Evolutionary conservation across 2,797 vertebrate species (phyloP), one percentile per base, ranked within the genome.

Genomic region (Onychomys arenicola): DNA sequence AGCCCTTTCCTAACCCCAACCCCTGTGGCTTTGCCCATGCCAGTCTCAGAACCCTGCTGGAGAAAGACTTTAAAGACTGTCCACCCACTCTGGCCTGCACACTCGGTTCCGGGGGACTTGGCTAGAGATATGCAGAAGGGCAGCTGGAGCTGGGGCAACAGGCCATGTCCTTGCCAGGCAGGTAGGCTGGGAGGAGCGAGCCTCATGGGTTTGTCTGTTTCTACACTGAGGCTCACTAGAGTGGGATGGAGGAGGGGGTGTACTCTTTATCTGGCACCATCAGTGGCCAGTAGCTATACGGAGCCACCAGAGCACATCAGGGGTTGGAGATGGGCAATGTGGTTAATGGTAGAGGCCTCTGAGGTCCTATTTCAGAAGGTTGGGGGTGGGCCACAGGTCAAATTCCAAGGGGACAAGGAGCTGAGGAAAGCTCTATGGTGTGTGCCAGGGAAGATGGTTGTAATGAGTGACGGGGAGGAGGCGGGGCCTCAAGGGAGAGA

Each of bases 1-100:
- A 52, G 7, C 3, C 0, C 8, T 43, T 77, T 14, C 34, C 32
- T 9, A 6, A 4, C 34, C 3, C 21, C 23, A 2, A 2, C 16
- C 16, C 37, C 32, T 7, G 11, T 7, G 11, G 49, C 21, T 85
- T 52, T 69, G 34, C n/a, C 21, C 2, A 17, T 27, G 13, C 40
- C 40, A 88, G 67, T 67, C 57, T 17, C 2, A 46, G 78, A 17
- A 11, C 21, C 67, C 21, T 8, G 2, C 67, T 6, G 55, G 43
- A 55, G 52, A 69, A 37, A 71, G n/a, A 25, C 32, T 32, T 29
- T 61, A 10, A 16, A 67, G 23, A 11, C 65, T 3, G 73, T 52
- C 67, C 2, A 23, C 75, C 0, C 11, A 4, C 19, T 52, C 19
- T 12, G 43, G 76, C 32, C 37, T 32, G 37, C 34, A 40, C 32